Evolutionary conservation across 2,797 vertebrate species (phyloP).

Genomic region (Phaenicophaeus curvirostris): DNA sequence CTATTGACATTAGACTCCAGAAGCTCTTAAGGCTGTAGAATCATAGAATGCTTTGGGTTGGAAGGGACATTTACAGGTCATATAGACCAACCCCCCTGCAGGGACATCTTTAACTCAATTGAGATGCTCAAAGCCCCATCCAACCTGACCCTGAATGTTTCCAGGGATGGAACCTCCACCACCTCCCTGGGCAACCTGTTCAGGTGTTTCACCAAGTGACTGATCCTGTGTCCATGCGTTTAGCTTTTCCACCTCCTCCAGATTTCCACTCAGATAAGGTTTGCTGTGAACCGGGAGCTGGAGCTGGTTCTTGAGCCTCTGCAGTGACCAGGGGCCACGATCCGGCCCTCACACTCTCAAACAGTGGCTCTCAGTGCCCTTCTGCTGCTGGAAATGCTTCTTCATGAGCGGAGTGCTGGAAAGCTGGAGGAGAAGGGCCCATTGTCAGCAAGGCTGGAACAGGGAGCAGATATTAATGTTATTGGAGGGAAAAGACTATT

Average conservation of each 20-base stretch:
- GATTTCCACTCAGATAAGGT: neutral
- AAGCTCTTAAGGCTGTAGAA: neutral
- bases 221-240: fast-evolving
- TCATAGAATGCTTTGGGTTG: no score
- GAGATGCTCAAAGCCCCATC: no score
- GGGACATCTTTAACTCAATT: no score
- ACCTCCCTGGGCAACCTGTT: no score
- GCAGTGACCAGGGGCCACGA: fast-evolving
- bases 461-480: slow-evolving; percentile 61
- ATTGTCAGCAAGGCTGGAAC: neutral
- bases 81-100: no score
- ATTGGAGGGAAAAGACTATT: slow-evolving; percentile 44
- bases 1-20: fast-evolving
- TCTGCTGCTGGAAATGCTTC: neutral
- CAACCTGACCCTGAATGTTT: no score
- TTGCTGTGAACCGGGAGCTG: neutral
- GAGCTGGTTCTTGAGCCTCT: neutral
- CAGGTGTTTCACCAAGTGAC: neutral
- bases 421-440: neutral
- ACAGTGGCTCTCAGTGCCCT: fast-evolving
- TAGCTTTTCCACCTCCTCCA: neutral
- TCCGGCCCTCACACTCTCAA: neutral
- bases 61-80: no score
- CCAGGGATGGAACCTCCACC: no score
- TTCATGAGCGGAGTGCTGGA: neutral